Evolutionary conservation across 1,140 invertebrate genomes (phyloP).

Genomic region (Drosophila subobscura): DNA sequence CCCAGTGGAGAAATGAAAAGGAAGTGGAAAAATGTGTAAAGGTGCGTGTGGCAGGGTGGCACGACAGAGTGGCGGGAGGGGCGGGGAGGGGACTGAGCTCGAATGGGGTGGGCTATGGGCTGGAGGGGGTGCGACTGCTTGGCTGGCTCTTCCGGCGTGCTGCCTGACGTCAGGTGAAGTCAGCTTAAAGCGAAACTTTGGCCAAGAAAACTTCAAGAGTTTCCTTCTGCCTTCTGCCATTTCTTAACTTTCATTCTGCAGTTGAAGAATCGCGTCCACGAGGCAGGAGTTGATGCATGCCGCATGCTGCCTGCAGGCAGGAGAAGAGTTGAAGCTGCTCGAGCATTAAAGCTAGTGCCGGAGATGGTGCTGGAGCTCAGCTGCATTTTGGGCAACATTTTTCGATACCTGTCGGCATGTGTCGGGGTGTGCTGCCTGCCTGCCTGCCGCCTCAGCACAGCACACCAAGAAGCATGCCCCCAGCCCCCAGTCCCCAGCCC

Average conservation of each 20-base stretch:
- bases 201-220: slow-evolving; percentile 40
- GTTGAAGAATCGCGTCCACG: no score
- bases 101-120: slow-evolving; percentile 6
- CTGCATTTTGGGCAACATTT: slow-evolving; percentile 59
- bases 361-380: neutral
- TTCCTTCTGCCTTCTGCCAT: slow-evolving; percentile 9
- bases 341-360: no score
- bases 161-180: slow-evolving; percentile 62
- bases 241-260: slow-evolving; percentile 9
- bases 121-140: slow-evolving; percentile 40
- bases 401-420: slow-evolving; percentile 65
- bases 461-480: slow-evolving; percentile 62
- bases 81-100: slow-evolving; percentile 10
- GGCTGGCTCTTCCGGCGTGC: slow-evolving; percentile 54
- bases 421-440: slow-evolving; percentile 22
- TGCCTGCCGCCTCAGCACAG: slow-evolving; percentile 31
- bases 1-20: slow-evolving; percentile 65
- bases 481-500: neutral
- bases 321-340: no score
- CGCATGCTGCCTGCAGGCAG: no score
- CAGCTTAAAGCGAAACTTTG: slow-evolving; percentile 56
- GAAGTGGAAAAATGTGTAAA: slow-evolving; percentile 82
- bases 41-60: slow-evolving; percentile 57
- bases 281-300: no score
- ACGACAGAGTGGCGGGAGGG: neutral